Evolutionary conservation across 2,888 invertebrate species (phyloP).

Genomic region (Eupeodes luniger): DNA sequence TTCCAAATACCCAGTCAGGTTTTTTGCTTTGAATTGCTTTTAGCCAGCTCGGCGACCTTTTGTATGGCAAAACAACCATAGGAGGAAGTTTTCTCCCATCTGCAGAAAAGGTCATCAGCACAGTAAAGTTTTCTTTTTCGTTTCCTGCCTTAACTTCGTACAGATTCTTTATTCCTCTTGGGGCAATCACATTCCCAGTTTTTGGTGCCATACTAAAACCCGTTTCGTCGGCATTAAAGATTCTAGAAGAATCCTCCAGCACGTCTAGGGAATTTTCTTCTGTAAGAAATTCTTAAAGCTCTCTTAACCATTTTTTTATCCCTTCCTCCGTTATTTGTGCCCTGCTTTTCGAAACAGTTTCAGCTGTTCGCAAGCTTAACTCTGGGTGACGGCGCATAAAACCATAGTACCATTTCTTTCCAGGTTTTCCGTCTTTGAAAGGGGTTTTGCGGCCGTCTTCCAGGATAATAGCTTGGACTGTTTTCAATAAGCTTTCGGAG

Average conservation of each 20-base stretch:
- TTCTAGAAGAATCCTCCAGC: conserved; percentile 16
- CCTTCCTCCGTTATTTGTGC: conserved; percentile 10
- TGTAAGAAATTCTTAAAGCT: too few species aligned
- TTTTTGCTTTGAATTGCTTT: conserved; percentile 6
- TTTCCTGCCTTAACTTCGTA: not conserved
- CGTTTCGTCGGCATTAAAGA: not conserved
- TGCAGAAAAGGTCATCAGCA: conserved; percentile 6
- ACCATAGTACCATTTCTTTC: conserved; percentile 10
- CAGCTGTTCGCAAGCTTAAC: not conserved
- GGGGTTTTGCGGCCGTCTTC: conserved; percentile 6
- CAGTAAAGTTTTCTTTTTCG: conserved; percentile 8
- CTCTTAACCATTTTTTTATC: conserved; percentile 17
- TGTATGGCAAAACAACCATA: conserved; percentile 8
- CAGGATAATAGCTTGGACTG: not conserved
- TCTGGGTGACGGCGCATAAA: not conserved
- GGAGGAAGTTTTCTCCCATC: conserved; percentile 5
- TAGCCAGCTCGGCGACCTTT: not conserved
- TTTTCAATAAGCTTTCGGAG: not conserved
- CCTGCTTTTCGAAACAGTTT: not conserved
- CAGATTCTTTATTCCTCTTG: not conserved
- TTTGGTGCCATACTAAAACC: conserved; percentile 3
- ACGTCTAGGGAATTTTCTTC: not conserved
- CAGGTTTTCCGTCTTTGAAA: conserved; percentile 15
- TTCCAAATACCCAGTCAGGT: conserved; percentile 11
- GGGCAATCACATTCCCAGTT: conserved; percentile 5